Percentiles rank a stretch among this genome's conserved stretches.
Evolutionary conservation across 2,113 vertebrate species (phyloP).

Genomic region (Leuciscus idus): DNA sequence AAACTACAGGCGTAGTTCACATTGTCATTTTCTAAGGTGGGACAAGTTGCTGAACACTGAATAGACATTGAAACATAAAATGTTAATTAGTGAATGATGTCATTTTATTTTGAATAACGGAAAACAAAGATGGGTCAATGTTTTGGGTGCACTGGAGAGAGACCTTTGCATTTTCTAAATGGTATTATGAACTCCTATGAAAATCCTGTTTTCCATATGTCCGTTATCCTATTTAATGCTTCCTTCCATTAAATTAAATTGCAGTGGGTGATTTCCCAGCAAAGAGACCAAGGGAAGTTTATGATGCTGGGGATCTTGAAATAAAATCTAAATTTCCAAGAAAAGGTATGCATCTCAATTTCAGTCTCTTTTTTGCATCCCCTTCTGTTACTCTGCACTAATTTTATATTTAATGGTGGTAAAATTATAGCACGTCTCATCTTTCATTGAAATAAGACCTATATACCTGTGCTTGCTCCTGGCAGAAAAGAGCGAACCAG

Average conservation of each 20-base stretch:
- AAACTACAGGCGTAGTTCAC: not conserved
- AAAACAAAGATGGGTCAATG: no score
- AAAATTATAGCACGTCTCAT: not conserved
- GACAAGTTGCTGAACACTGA: not conserved
- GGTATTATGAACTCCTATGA: not conserved
- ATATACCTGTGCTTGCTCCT: not conserved
- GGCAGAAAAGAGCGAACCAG: slow-evolving; percentile 70
- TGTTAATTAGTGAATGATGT: not conserved
- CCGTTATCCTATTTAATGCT: not conserved
- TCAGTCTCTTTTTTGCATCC: not conserved
- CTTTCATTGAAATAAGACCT: not conserved
- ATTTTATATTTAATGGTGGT: not conserved
- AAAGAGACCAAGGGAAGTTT: slow-evolving; percentile 84
- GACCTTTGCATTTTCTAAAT: not conserved
- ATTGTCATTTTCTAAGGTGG: not conserved
- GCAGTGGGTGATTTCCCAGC: slow-evolving; percentile 75
- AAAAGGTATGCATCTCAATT: slow-evolving; percentile 74
- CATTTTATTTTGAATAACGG: no score
- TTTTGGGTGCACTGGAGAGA: not conserved
- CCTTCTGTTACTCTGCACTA: not conserved
- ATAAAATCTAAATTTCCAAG: slow-evolving; percentile 94
- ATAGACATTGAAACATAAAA: not conserved
- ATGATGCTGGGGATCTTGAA: slow-evolving; percentile 77
- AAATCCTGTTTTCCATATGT: not conserved
- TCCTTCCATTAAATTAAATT: slow-evolving; percentile 78